Percentiles rank a stretch among this genome's conserved stretches.
Evolutionary conservation across 2,113 vertebrate species (phyloP).

Genomic region (Cynoglossus semilaevis): DNA sequence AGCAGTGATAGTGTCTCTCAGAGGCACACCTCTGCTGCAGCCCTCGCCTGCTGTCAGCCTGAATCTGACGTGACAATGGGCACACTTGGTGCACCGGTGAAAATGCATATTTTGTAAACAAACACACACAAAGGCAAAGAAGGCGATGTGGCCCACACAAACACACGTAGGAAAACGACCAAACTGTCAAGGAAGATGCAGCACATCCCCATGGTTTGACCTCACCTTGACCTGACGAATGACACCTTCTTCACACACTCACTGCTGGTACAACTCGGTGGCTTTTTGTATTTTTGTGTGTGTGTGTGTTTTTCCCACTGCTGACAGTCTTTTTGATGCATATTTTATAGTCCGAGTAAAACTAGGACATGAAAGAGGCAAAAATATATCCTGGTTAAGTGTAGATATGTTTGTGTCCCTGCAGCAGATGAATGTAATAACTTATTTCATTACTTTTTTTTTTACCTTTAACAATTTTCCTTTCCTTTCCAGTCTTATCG

Average conservation of each 20-base stretch:
- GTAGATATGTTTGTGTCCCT: conserved; percentile 34
- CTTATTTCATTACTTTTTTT: conserved; percentile 39
- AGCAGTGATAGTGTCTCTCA: conserved; percentile 54
- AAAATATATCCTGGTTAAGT: conserved; percentile 45
- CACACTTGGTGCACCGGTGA: conserved; percentile 15
- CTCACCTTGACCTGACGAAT: conserved; percentile 55
- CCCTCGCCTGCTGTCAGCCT: conserved; percentile 47
- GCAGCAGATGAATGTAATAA: conserved; percentile 31
- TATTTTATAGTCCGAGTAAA: conserved; percentile 62
- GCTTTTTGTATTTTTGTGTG: conserved; percentile 21
- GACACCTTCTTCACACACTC: conserved; percentile 24
- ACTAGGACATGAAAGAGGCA: conserved; percentile 59
- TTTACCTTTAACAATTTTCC: conserved; percentile 31
- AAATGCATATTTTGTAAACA: conserved; percentile 18
- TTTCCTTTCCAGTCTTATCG: conserved; percentile 48
- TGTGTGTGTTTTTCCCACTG: conserved; percentile 4
- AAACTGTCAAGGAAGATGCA: conserved; percentile 18
- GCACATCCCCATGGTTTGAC: conserved; percentile 20
- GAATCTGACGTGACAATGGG: conserved; percentile 46
- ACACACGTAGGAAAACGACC: conserved; percentile 4
- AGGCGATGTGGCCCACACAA: not conserved
- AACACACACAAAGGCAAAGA: conserved; percentile 4
- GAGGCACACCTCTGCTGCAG: conserved; percentile 35
- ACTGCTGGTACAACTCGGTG: conserved; percentile 44
- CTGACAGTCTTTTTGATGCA: conserved; percentile 49